Evolutionary conservation across 2,797 vertebrate genomes (phyloP), one percentile per base, ranked within the genome.

Genomic region (Coracias cyanogaster): DNA sequence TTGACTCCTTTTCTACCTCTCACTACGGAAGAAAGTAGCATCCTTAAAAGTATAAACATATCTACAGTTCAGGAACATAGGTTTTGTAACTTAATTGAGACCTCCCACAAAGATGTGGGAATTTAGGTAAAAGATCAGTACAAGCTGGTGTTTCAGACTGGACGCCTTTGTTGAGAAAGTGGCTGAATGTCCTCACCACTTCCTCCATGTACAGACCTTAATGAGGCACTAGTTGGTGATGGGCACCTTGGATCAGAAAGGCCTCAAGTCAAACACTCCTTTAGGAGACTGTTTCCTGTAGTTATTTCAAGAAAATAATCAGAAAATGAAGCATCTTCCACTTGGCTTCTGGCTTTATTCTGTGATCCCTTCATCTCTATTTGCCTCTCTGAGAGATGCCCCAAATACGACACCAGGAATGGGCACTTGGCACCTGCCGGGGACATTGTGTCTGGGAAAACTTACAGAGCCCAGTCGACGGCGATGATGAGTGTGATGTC

Each of bases 401-500:
- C 39, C 54, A 13, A 6, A 12, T 5, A 2, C 1, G 1, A 67
- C 58, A 8, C 49, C 17, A 0, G 1, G 28, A 22, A 10, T 2
- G 28, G 77, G 52, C 49, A 2, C 17, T 2, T 8, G 3, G 45
- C 62, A 15, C 57, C 4, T 1, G 1, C 49, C 45, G 12, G 41
- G 41, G 41, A 43, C 12, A 10, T 2, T 14, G 16, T 2, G 0
- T 7, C 24, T 31, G 48, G 89, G 13, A 69, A 6, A 8, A 98
- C 99, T 98, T 93, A 99, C 99, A 99, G 97, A 86, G 99, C 98
- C 99, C 99, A 99, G 83, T 99, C 99, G 2, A 99, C 98, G 2
- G 99, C 98, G 33, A 99, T 98, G 16, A 99, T 99, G 70, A 99
- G 98, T 0, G 99, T 99, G 98, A 99, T 99, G 93, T 99, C 99